A percentile compares a stretch with the other conserved stretches of the same genome.
Conservation (phyloP, 2,113 vertebrate genomes). For the Myrmophylax atrothorax region DNA sequence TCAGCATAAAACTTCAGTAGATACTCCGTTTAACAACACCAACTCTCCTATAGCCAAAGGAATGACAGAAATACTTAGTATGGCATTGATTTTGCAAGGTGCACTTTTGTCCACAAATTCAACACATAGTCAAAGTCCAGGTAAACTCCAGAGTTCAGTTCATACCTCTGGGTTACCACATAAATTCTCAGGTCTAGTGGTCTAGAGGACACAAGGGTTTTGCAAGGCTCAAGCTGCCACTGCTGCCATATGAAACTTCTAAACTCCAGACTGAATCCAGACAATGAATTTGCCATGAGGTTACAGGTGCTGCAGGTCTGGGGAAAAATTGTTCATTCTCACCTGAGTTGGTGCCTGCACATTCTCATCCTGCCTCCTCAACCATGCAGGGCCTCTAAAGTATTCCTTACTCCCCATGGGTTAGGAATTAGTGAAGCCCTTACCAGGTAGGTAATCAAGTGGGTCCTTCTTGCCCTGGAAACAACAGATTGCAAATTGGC, state of each 20-base stretch:
- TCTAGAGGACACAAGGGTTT: background rate
- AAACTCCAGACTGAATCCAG: background rate
- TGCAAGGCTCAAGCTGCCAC: background rate
- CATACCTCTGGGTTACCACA: background rate
- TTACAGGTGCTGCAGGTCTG: background rate
- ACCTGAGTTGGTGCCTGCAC: background rate
- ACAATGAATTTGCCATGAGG: background rate
- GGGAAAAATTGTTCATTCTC: background rate
- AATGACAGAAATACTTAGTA: background rate
- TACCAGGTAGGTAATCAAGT: background rate
- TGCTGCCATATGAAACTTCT: rapidly evolving
- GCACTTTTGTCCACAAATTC: background rate
- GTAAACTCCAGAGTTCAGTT: background rate
- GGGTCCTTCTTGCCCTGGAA: background rate
- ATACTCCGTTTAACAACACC: background rate
- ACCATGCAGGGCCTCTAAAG: background rate
- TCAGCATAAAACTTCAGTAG: background rate
- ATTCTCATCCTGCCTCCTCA: background rate
- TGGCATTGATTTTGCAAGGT: background rate
- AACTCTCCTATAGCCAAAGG: background rate
- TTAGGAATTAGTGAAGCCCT: background rate
- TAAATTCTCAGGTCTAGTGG: background rate
- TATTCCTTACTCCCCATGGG: background rate
- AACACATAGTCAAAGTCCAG: background rate
- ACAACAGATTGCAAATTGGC: background rate